phyloP scores from a whole-genome alignment of 2,113 vertebrate genomes.

The Zingel zingel region DNA sequence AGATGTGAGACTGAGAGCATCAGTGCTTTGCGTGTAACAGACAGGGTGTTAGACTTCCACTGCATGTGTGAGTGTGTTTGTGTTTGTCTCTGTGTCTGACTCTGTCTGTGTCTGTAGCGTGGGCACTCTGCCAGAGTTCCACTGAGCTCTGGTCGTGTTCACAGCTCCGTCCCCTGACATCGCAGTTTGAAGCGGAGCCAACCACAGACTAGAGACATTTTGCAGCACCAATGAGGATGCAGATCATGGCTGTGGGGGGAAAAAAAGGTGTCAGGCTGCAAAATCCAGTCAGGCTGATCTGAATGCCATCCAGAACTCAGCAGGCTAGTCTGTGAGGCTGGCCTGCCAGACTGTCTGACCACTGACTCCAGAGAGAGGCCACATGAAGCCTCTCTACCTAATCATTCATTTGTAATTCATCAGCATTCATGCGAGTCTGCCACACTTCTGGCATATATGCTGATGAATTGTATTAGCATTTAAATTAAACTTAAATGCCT shows the following conservation, averaged over 20 bases:
- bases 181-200: constrained; percentile 74
- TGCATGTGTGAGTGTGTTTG: constrained; percentile 38
- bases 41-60: constrained; percentile 49
- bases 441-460: constrained; percentile 57
- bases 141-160: constrained; percentile 76
- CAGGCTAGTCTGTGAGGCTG: constrained; percentile 70
- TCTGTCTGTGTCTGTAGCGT: constrained; percentile 49
- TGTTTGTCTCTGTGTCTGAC: constrained; percentile 49
- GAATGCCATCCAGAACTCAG: constrained; percentile 70
- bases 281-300: constrained; percentile 71
- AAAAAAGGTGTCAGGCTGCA: constrained; percentile 38
- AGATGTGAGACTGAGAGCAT: constrained; percentile 45
- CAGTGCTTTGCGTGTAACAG: constrained; percentile 27
- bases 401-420: constrained; percentile 69
- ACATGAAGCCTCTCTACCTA: constrained; percentile 53
- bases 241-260: constrained; percentile 45
- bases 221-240: constrained; percentile 72
- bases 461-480: constrained; percentile 71
- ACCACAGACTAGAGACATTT: constrained; percentile 59
- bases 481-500: constrained; percentile 72
- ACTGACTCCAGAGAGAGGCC: constrained; percentile 54
- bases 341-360: constrained; percentile 73
- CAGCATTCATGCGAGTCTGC: constrained; percentile 39
- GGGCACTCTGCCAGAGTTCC: constrained; percentile 79
- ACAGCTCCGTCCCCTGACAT: constrained; percentile 76